phyloP scores from a whole-genome alignment of 2,797 vertebrate species.

The Anableps anableps region DNA sequence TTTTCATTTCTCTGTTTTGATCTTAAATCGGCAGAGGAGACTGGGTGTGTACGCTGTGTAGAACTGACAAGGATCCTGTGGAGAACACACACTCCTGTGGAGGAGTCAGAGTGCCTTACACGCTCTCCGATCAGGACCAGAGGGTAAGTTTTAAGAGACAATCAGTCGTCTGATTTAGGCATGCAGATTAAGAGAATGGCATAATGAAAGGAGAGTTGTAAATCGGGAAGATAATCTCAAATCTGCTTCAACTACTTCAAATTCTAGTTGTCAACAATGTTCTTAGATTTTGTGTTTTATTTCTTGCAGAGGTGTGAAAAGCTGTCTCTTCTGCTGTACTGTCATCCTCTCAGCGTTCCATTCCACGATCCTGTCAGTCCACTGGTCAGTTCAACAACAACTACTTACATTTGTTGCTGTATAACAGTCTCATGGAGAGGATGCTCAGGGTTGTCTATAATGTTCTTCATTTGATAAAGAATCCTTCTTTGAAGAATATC shows the following conservation, averaged over 20 bases:
- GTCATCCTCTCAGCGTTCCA: conserved; percentile 90
- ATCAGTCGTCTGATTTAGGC: background rate
- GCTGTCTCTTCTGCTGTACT: conserved; percentile 89
- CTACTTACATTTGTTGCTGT: too few species aligned
- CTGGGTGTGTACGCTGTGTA: conserved; percentile 94
- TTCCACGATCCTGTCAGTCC: conserved; percentile 96
- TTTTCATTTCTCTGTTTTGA: background rate
- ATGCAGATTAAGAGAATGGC: background rate
- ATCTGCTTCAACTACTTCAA: background rate
- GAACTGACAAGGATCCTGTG: conserved; percentile 82
- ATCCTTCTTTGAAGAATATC: too few species aligned
- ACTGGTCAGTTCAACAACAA: conserved; percentile 87
- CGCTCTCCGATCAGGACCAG: conserved; percentile 86
- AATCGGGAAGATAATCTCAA: background rate
- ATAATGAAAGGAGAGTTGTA: background rate
- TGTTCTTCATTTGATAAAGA: too few species aligned
- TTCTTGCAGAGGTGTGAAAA: conserved; percentile 93
- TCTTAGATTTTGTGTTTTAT: conserved; percentile 23
- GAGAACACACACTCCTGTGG: conserved; percentile 76
- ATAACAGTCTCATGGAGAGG: too few species aligned
- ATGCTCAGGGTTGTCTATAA: too few species aligned
- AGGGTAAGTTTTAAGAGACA: conserved; percentile 78
- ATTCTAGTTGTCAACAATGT: background rate
- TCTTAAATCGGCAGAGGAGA: conserved; percentile 84
- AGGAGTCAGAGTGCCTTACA: conserved; percentile 67